Conservation (phyloP, 2,888 invertebrate genomes). For the Plagiodera versicolora region DNA sequence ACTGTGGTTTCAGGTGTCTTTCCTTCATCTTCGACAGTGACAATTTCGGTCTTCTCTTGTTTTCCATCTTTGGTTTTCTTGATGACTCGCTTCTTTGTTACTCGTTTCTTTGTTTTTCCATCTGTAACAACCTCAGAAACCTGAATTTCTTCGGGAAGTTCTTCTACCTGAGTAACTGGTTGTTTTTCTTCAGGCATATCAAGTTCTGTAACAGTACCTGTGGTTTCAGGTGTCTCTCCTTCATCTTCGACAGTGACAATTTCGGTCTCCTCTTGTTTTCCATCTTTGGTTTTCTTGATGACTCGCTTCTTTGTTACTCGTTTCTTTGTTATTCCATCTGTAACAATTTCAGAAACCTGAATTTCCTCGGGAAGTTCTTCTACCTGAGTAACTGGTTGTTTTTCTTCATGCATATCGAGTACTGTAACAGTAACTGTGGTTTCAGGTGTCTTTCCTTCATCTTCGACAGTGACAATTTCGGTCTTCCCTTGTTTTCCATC, state of each 20-base stretch:
- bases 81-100: slow-evolving; percentile 40
- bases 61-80: slow-evolving; percentile 41
- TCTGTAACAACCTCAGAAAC: slow-evolving; percentile 38
- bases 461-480: slow-evolving; percentile 51
- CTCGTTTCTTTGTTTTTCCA: slow-evolving; percentile 41
- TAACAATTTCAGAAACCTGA: slow-evolving; percentile 39
- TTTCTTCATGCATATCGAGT: slow-evolving; percentile 37
- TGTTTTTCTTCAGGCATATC: slow-evolving; percentile 44
- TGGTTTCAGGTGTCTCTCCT: slow-evolving; percentile 43
- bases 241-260: slow-evolving; percentile 40
- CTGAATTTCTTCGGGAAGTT: slow-evolving; percentile 46
- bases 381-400: slow-evolving; percentile 42
- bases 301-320: slow-evolving; percentile 50
- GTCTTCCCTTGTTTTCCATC: slow-evolving; percentile 49
- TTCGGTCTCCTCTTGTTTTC: slow-evolving; percentile 50
- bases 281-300: slow-evolving; percentile 51
- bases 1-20: slow-evolving; percentile 41
- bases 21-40: slow-evolving; percentile 45
- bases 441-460: slow-evolving; percentile 47
- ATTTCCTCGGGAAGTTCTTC: slow-evolving; percentile 41
- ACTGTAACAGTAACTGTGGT: slow-evolving; percentile 50
- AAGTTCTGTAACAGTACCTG: slow-evolving; percentile 37
- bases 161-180: slow-evolving; percentile 23
- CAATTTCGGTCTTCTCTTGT: slow-evolving; percentile 47
- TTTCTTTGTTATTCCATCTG: slow-evolving; percentile 41